Conservation (phyloP, 2,888 invertebrate genomes). For the Aspidiotus rigidus region DNA sequence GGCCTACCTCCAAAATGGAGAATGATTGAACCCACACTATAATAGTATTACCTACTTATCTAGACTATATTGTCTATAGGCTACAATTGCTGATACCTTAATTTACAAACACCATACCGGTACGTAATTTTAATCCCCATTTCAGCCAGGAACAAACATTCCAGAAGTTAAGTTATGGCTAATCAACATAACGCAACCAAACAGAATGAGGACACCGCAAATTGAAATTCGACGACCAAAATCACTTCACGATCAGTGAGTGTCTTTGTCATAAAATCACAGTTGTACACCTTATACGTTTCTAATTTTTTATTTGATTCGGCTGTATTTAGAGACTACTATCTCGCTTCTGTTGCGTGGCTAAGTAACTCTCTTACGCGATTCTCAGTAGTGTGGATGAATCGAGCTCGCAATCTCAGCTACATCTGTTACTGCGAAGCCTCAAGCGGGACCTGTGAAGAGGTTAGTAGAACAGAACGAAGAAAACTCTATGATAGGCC, state of each 20-base stretch:
- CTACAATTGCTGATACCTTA: no score
- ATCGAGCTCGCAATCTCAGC: slow-evolving; percentile 73
- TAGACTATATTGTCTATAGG: no score
- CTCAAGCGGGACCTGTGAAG: slow-evolving; percentile 59
- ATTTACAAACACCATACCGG: no score
- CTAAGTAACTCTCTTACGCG: slow-evolving; percentile 57
- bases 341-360: slow-evolving; percentile 65
- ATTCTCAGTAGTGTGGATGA: slow-evolving; percentile 64
- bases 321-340: slow-evolving; percentile 45
- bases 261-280: slow-evolving; percentile 39
- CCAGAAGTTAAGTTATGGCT: slow-evolving; percentile 76
- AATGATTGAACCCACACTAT: no score
- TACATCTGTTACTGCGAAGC: slow-evolving; percentile 69
- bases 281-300: background rate
- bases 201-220: slow-evolving; percentile 52
- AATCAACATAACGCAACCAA: slow-evolving; percentile 53
- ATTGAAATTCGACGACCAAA: slow-evolving; percentile 62
- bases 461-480: slow-evolving; percentile 48
- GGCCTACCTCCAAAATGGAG: no score
- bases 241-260: slow-evolving; percentile 71
- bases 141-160: slow-evolving; percentile 72
- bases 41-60: no score
- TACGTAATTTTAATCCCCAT: background rate
- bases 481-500: no score
- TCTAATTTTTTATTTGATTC: background rate